These are phyloP conservation scores for Sebastes flavidus DNA, from an alignment of 2,797 vertebrate genomes.

Conservation along the genomic window DNA sequence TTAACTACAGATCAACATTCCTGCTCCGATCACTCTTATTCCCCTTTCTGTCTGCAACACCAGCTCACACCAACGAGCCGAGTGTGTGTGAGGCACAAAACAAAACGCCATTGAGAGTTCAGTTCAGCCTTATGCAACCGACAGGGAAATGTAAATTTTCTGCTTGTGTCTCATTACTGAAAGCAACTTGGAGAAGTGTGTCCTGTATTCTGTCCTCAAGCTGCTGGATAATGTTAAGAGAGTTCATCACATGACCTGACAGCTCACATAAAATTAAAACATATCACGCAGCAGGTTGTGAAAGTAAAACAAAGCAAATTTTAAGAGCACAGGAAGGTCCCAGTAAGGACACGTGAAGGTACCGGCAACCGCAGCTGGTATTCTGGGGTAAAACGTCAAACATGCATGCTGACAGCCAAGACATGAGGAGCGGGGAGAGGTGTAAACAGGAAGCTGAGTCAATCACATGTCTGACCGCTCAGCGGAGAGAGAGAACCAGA, in stretches of 20 bases:
- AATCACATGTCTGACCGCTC: constrained; percentile 68
- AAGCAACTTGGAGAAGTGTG: constrained; percentile 16
- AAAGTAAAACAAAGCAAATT: not conserved
- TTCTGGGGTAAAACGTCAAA: constrained; percentile 49
- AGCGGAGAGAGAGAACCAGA: not conserved
- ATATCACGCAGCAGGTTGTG: not conserved
- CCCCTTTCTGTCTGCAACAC: constrained; percentile 58
- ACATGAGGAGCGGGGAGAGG: constrained; percentile 51
- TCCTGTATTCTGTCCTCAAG: not conserved
- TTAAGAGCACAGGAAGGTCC: not conserved
- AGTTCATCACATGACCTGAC: constrained; percentile 1
- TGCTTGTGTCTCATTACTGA: constrained; percentile 20
- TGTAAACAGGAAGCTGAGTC: constrained; percentile 77
- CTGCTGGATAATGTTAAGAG: not conserved
- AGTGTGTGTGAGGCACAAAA: constrained; percentile 8
- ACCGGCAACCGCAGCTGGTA: constrained; percentile 15
- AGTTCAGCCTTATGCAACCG: constrained; percentile 41
- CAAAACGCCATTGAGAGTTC: constrained; percentile 39
- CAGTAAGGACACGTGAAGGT: not conserved
- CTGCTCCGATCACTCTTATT: constrained; percentile 68
- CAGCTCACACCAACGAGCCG: constrained; percentile 19
- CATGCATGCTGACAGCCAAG: constrained; percentile 41
- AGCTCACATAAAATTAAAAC: not conserved
- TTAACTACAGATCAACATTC: constrained; percentile 85
- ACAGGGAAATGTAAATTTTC: constrained; percentile 17